These are phyloP conservation scores for Lacerta bilineata DNA, from an alignment of 2,797 vertebrate genomes.

Conservation along the genomic window DNA sequence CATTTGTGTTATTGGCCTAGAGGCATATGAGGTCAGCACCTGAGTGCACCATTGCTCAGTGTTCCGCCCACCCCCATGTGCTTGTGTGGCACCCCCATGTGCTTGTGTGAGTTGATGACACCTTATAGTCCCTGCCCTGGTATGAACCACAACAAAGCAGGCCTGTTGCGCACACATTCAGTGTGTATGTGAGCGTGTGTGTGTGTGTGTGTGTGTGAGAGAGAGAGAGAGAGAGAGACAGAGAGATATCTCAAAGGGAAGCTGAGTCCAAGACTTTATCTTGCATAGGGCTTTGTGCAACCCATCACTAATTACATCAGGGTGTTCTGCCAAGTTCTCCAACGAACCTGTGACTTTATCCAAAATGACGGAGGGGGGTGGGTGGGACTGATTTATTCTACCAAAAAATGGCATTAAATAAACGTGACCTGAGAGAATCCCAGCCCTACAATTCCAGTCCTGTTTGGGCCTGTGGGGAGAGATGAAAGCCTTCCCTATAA, in stretches of 20 bases:
- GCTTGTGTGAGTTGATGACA: neutral
- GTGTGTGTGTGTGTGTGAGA: conserved; percentile 3
- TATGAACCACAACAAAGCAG: conserved; percentile 3
- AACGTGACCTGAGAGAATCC: conserved; percentile 71
- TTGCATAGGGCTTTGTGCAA: conserved; percentile 66
- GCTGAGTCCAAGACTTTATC: conserved; percentile 58
- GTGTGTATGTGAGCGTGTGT: conserved; percentile 28
- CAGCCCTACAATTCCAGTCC: conserved; percentile 68
- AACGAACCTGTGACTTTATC: conserved; percentile 69
- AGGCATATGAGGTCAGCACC: neutral
- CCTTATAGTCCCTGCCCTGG: conserved; percentile 36
- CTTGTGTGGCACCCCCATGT: neutral
- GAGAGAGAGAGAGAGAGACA: rapidly evolving
- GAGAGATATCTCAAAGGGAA: neutral
- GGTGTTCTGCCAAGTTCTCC: conserved; percentile 78
- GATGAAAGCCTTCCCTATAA: conserved; percentile 72
- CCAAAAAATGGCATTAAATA: conserved; percentile 69
- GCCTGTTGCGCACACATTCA: rapidly evolving
- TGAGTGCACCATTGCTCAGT: neutral
- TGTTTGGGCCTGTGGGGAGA: conserved; percentile 62
- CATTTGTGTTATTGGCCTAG: neutral
- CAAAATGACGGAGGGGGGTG: conserved; percentile 64
- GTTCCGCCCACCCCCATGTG: neutral
- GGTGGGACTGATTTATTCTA: conserved; percentile 74
- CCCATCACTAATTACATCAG: conserved; percentile 72